These are phyloP conservation scores for Molorchus minor DNA, from an alignment of 2,888 invertebrate genomes.

Conservation along the genomic window DNA sequence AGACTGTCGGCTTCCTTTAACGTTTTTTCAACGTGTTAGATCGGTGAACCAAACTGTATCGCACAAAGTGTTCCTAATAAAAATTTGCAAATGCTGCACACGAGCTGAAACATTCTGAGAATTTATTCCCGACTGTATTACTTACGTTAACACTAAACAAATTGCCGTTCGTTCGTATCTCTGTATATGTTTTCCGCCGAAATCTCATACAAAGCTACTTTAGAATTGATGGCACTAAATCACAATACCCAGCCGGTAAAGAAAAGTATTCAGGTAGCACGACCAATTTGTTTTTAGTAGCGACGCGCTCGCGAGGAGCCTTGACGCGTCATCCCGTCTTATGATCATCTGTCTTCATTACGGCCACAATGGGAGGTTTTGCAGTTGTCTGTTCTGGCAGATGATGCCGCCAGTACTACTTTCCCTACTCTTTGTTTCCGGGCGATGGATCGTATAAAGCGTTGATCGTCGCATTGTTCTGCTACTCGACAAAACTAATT, in stretches of 20 bases:
- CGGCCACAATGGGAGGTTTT: slow-evolving; percentile 57
- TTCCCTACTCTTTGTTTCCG: slow-evolving; percentile 50
- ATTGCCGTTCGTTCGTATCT: too few relatives aligned
- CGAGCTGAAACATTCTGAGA: too few relatives aligned
- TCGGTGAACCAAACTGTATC: too few relatives aligned
- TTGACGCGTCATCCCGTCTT: slow-evolving; percentile 54
- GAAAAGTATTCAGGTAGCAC: slow-evolving; percentile 13
- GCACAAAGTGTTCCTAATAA: too few relatives aligned
- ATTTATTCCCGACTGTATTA: too few relatives aligned
- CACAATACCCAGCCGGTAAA: neutral
- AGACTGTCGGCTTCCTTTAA: too few relatives aligned
- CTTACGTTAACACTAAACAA: too few relatives aligned
- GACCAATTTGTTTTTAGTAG: slow-evolving; percentile 19
- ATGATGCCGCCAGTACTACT: slow-evolving; percentile 52
- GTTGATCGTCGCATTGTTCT: slow-evolving; percentile 52
- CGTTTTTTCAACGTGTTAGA: too few relatives aligned
- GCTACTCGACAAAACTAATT: slow-evolving; percentile 56
- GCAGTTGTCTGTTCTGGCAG: slow-evolving; percentile 54
- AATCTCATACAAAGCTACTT: neutral
- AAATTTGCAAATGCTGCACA: too few relatives aligned
- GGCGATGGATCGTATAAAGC: slow-evolving; percentile 51
- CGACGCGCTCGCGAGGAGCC: slow-evolving; percentile 30
- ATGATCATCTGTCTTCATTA: slow-evolving; percentile 62
- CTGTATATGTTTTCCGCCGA: too few relatives aligned
- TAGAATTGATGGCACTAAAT: neutral